These are phyloP conservation scores for Empis livida DNA, from an alignment of 2,888 invertebrate species.

Conservation along the genomic window DNA sequence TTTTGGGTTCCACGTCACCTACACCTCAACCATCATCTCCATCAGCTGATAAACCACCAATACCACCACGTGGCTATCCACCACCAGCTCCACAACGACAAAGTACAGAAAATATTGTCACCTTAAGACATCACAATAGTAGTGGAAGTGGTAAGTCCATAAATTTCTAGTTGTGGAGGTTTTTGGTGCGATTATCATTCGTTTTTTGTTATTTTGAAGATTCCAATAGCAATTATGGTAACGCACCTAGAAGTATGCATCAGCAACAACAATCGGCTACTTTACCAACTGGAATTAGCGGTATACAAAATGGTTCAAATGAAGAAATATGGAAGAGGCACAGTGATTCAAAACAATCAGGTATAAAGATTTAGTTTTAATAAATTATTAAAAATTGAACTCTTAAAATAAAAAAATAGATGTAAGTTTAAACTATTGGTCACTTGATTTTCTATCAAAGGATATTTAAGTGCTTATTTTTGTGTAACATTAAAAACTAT, in stretches of 20 bases:
- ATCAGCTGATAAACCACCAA: constrained; percentile 40
- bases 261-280: constrained; percentile 22
- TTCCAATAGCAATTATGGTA: constrained; percentile 21
- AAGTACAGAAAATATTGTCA: constrained; percentile 32
- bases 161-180: too few relatives aligned
- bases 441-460: too few relatives aligned
- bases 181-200: too few relatives aligned
- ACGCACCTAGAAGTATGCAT: constrained; percentile 17
- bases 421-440: too few relatives aligned
- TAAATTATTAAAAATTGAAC: too few relatives aligned
- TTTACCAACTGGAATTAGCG: constrained; percentile 22
- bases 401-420: too few relatives aligned
- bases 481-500: too few relatives aligned
- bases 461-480: too few relatives aligned
- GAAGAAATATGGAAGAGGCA: constrained; percentile 29
- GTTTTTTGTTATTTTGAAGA: constrained; percentile 21
- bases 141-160: constrained; percentile 24
- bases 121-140: constrained; percentile 26
- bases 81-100: constrained; percentile 41
- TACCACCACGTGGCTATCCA: constrained; percentile 45
- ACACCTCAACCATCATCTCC: constrained; percentile 24
- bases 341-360: constrained; percentile 30
- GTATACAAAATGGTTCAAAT: constrained; percentile 29
- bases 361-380: constrained; percentile 12
- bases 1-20: constrained; percentile 15